phyloP scores from a whole-genome alignment of 2,113 vertebrate genomes.

The Carollia perspicillata region DNA sequence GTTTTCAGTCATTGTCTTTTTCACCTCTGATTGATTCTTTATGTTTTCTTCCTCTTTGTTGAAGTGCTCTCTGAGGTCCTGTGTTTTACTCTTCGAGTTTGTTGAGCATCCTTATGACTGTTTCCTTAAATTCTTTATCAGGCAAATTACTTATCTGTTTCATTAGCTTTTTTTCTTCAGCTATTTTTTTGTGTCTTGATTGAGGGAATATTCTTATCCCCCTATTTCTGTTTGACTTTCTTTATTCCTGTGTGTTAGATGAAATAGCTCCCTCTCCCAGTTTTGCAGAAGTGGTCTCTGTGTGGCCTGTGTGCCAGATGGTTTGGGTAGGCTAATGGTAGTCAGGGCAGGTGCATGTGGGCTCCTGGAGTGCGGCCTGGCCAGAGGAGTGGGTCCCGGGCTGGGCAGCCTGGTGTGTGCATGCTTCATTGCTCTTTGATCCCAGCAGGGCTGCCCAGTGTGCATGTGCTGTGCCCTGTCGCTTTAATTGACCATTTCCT shows the following conservation, averaged over 20 bases:
- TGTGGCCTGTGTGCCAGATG: background rate
- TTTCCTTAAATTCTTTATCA: background rate
- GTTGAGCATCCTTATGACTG: background rate
- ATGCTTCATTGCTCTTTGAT: background rate
- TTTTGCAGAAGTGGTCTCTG: background rate
- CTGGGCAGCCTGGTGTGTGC: background rate
- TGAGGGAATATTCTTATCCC: background rate
- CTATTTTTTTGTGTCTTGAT: background rate
- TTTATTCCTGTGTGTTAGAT: background rate
- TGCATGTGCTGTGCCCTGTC: background rate
- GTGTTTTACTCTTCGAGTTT: background rate
- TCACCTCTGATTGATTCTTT: background rate
- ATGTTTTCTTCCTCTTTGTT: background rate
- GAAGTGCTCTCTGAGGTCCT: background rate
- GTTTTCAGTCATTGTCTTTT: background rate
- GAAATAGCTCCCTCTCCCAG: background rate
- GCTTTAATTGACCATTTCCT: background rate
- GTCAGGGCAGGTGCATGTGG: background rate
- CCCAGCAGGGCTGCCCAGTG: background rate
- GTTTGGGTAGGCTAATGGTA: background rate
- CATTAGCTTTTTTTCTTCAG: background rate
- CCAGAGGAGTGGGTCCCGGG: background rate
- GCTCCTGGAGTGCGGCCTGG: background rate
- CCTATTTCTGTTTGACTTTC: background rate
- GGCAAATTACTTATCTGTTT: background rate